Percentiles rank a stretch among this genome's conserved stretches.
These are phyloP conservation scores for Crocodylus rhombifer DNA, from an alignment of 2,797 vertebrate genomes.

Conservation along the genomic window DNA sequence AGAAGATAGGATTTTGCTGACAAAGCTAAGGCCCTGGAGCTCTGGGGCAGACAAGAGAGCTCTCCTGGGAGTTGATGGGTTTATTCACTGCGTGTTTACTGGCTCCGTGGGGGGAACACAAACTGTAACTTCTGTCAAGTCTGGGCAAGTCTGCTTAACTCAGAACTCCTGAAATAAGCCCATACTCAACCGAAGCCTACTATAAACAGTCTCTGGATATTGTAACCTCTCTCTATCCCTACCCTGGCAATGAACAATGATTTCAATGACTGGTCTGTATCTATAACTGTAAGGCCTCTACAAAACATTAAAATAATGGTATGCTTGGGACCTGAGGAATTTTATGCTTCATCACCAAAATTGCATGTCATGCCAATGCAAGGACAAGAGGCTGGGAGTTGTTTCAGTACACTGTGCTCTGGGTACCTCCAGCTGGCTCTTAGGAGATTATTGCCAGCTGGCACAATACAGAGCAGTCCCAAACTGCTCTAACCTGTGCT, in stretches of 20 bases:
- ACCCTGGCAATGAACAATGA: not conserved
- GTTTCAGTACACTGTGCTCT: not conserved
- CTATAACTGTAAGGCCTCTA: not conserved
- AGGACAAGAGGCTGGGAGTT: not conserved
- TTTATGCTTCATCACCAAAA: too few relatives aligned
- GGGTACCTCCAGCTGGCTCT: not conserved
- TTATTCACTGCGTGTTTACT: fast-evolving
- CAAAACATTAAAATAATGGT: too few relatives aligned
- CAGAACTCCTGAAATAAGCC: not conserved
- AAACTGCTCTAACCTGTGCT: not conserved
- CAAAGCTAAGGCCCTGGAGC: not conserved
- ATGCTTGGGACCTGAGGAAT: too few relatives aligned
- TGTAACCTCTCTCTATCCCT: not conserved
- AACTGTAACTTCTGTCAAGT: not conserved
- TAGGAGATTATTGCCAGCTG: not conserved
- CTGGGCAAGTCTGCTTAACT: not conserved
- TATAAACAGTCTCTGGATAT: not conserved
- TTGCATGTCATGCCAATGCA: not conserved
- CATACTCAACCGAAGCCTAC: not conserved
- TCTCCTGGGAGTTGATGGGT: not conserved
- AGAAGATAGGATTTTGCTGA: not conserved
- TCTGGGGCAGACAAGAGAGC: not conserved
- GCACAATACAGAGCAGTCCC: not conserved
- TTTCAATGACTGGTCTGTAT: fast-evolving
- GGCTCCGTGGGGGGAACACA: not conserved